phyloP scores from a whole-genome alignment of 2,888 invertebrate species.

The Apomyelois bistriatella region DNA sequence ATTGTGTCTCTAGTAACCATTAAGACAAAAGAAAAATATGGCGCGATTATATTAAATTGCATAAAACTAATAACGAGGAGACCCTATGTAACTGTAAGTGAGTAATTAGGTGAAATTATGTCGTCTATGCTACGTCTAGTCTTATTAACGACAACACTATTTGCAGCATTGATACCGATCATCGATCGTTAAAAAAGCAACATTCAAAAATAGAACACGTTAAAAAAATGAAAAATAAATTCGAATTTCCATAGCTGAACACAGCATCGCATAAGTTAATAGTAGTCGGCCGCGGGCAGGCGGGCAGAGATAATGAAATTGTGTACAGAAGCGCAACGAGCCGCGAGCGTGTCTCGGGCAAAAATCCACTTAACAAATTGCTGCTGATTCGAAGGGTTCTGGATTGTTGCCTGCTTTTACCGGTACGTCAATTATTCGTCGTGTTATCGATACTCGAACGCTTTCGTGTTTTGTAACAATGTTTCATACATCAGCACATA shows the following conservation, averaged over 20 bases:
- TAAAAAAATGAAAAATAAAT: conserved; percentile 27
- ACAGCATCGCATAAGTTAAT: conserved; percentile 72
- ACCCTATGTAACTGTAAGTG: background rate
- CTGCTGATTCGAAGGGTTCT: conserved; percentile 79
- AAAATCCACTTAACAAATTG: conserved; percentile 82
- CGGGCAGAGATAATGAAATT: conserved; percentile 78
- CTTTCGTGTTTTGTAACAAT: conserved; percentile 40
- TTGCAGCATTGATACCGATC: background rate
- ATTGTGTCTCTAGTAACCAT: background rate
- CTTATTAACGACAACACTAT: too few relatives aligned
- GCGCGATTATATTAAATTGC: background rate
- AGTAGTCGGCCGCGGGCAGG: conserved; percentile 63
- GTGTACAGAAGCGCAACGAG: conserved; percentile 79
- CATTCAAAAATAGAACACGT: conserved; percentile 18
- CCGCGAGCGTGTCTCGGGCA: conserved; percentile 78
- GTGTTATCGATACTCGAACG: conserved; percentile 67
- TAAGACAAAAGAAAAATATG: background rate
- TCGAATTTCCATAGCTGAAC: conserved; percentile 56
- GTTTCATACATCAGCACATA: conserved; percentile 16
- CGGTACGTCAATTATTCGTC: conserved; percentile 69
- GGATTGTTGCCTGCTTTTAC: conserved; percentile 77
- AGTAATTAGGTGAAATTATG: too few relatives aligned
- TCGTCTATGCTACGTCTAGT: too few relatives aligned
- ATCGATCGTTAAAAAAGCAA: conserved; percentile 1
- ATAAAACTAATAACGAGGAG: background rate